Evolutionary conservation across 2,888 invertebrate genomes (phyloP).

Genomic region (Meandrusa payeni): DNA sequence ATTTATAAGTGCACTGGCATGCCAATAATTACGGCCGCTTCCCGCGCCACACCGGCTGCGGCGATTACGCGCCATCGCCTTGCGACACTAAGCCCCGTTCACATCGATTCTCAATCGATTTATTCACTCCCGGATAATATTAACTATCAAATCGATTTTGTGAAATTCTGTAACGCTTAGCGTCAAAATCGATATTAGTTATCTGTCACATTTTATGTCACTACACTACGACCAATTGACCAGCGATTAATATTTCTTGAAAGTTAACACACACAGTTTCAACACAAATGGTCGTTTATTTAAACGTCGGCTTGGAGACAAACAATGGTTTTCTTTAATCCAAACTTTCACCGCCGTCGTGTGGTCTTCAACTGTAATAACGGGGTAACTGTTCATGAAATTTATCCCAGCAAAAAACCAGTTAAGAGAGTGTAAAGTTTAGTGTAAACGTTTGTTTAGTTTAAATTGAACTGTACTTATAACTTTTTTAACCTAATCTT

Average conservation of each 20-base stretch:
- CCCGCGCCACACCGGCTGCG: slow-evolving; percentile 20
- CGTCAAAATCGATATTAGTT: slow-evolving; percentile 3
- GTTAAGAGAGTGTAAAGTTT: neutral
- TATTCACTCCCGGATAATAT: slow-evolving; percentile 9
- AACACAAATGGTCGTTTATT: neutral
- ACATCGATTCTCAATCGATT: slow-evolving; percentile 27
- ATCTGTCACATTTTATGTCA: slow-evolving; percentile 13
- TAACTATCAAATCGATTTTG: slow-evolving; percentile 16
- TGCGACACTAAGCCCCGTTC: slow-evolving; percentile 28
- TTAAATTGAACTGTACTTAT: slow-evolving; percentile 7
- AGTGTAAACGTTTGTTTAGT: too few species aligned
- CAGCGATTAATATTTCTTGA: too few species aligned
- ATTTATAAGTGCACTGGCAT: slow-evolving; percentile 21
- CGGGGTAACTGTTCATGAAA: slow-evolving; percentile 17
- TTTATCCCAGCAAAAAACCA: slow-evolving; percentile 6
- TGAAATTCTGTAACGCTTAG: slow-evolving; percentile 10
- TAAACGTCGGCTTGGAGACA: neutral
- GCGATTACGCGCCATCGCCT: slow-evolving; percentile 26
- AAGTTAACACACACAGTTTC: too few species aligned
- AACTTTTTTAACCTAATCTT: too few species aligned
- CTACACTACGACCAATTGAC: neutral
- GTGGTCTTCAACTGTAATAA: slow-evolving; percentile 19
- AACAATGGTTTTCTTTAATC: slow-evolving; percentile 2
- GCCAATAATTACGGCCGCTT: slow-evolving; percentile 24
- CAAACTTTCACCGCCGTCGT: slow-evolving; percentile 12